Evolutionary conservation across 2,888 invertebrate species (phyloP).

Genomic region (Portevinia maculata): DNA sequence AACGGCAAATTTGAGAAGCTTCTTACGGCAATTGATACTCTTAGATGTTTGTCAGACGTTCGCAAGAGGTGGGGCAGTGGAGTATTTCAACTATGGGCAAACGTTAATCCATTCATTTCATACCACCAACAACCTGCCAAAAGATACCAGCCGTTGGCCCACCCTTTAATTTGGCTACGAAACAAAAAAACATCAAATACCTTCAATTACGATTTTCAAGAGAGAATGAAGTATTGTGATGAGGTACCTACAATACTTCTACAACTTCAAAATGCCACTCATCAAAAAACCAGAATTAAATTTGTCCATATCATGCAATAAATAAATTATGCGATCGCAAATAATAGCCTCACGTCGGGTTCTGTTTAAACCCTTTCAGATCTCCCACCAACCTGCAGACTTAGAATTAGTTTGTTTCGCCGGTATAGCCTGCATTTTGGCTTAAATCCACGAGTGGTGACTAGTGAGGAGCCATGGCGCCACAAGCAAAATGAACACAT

Average conservation of each 20-base stretch:
- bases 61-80: too few species aligned
- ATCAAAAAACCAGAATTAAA: conserved; percentile 35
- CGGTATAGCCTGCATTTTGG: conserved; percentile 9
- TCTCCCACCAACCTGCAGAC: neutral
- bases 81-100: too few species aligned
- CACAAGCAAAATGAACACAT: conserved; percentile 17
- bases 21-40: too few species aligned
- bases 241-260: neutral
- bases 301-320: conserved; percentile 52
- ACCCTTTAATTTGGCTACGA: too few species aligned
- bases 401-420: conserved; percentile 30
- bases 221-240: too few species aligned
- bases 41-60: too few species aligned
- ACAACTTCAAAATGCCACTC: neutral
- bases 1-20: too few species aligned
- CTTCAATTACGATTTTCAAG: neutral
- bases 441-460: conserved; percentile 1
- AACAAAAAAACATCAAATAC: too few species aligned
- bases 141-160: too few species aligned
- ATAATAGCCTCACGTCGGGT: conserved; percentile 30
- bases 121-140: too few species aligned
- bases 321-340: conserved; percentile 55
- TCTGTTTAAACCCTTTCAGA: neutral
- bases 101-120: too few species aligned
- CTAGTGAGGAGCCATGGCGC: conserved; percentile 28